Evolutionary conservation across 2,888 invertebrate species (phyloP).

Genomic region (Mystacides longicornis): DNA sequence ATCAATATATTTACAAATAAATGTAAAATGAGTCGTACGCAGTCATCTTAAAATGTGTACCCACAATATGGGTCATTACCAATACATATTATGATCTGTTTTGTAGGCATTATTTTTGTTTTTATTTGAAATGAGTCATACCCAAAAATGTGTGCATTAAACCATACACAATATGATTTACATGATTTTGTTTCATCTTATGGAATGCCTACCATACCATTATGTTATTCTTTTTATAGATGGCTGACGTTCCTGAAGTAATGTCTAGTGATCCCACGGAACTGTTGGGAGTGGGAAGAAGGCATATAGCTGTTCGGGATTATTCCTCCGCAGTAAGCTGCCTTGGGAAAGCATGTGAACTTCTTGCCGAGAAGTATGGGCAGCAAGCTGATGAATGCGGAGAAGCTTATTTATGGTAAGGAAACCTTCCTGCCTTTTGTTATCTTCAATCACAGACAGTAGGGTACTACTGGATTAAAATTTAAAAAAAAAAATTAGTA

Average conservation of each 20-base stretch:
- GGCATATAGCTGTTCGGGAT: slow-evolving; percentile 71
- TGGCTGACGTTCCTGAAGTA: slow-evolving; percentile 50
- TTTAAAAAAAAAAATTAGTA: no score
- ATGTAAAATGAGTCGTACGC: no score
- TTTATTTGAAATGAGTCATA: not conserved
- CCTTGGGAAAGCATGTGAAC: slow-evolving; percentile 64
- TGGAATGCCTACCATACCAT: not conserved
- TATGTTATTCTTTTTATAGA: slow-evolving; percentile 34
- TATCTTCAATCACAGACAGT: no score
- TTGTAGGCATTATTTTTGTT: no score
- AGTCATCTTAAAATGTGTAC: no score
- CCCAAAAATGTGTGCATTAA: not conserved
- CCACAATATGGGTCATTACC: no score
- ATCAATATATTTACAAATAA: no score
- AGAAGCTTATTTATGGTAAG: slow-evolving; percentile 81
- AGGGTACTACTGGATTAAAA: no score
- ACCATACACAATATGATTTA: not conserved
- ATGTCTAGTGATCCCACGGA: slow-evolving; percentile 46
- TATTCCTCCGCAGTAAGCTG: slow-evolving; percentile 65
- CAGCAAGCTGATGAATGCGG: slow-evolving; percentile 80
- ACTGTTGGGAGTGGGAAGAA: slow-evolving; percentile 64
- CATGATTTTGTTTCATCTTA: not conserved
- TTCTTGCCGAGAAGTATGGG: slow-evolving; percentile 67
- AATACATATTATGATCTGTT: no score
- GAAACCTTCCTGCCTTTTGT: no score